Base-by-base conservation (phyloP, 2,888 invertebrate genomes). In the Eurytoma adleriae region DNA sequence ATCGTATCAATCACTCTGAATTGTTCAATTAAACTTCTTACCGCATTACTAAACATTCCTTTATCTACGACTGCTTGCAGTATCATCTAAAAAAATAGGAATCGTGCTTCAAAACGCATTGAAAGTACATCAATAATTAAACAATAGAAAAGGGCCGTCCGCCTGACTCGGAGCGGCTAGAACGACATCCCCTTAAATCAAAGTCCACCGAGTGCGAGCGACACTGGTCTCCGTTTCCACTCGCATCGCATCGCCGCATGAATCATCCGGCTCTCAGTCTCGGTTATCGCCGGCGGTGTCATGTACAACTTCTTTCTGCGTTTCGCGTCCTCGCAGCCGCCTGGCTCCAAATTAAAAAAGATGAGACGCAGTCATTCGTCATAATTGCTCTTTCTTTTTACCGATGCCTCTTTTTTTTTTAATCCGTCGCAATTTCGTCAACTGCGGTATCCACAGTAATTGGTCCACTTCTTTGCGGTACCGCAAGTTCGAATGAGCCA, bases 391-490 rank as follows among this genome's bases (percentile, higher is more conserved):
- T 18, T 56, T 73, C 18, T 18, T 27, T 54, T 57, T 24, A 61
- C 27, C 30, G 30, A 30, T 30, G 30, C 52, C 20, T 71, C 20
- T 40, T n/a, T 40, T 5, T 48, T 48, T 71, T 16, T 48, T 27
- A n/a, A 30, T 14, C 27, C 12, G 30, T 14, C 30, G 16, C 61
- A 12, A 30, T 52, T 24, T 18, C 40, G 52, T 62, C 56, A 56
- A 72, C 27, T 1, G 30, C 27, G 30, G 50, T 72, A 78, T n/a
- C n/a, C n/a, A n/a, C n/a, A n/a, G n/a, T n/a, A n/a, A 78, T 72
- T 78, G 59, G 66, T 30, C 59, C 18, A 48, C 48, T 67, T 20
- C 57, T 40, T n/a, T 62, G 14, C n/a, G 14, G 27, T 24, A n/a
- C 16, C n/a, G 14, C 12, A 54, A 64, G 18, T 30, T 4, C 30